Base-by-base conservation (phyloP, 2,113 vertebrate genomes). In the Naja naja region DNA sequence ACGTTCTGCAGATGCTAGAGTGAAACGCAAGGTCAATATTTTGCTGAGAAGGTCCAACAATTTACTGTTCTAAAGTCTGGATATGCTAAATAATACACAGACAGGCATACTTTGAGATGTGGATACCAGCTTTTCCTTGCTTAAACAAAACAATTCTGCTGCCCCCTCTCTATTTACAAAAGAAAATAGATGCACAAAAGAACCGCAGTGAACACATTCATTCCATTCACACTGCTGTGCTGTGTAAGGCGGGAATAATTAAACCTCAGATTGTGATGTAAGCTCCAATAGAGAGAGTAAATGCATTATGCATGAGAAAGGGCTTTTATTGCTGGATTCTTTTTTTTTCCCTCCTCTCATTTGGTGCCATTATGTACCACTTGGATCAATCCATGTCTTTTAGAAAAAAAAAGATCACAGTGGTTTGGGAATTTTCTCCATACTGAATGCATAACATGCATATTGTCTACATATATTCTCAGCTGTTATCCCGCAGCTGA, bases 181-280 rank as follows among this genome's bases (percentile, higher is more conserved):
- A 92, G 94, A 97, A 90, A 96, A 94, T 96, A 94, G 96, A 95
- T 95, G 95, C 89, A 93, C 93, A 92, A 95, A 97, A 95, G 97
- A 97, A 96, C 96, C 97, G 92, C 94, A 97, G 96, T 55, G 93
- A 96, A 96, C 96, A 96, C 95, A 96, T 96, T 97, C 96, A 95
- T 97, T 97, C 95, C 95, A 96, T 97, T 97, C 96, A 94, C 93
- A 97, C 94, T 96, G 97, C 96, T 94, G 87, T 97, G 97, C 97
- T 97, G 97, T 96, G 88, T 97, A 97, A 98, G 96, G 96, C 0
- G 10, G 97, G 97, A 97, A 97, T 98, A 98, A 98, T 98, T 98
- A 98, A 97, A 97, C 96, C 97, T 96, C 98, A 98, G 97, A 98
- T 98, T 98, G 97, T 97, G 96, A 96, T 96, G 96, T 95, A 97